Percentiles rank a stretch among this genome's conserved stretches.
phyloP scores from a whole-genome alignment of 2,113 vertebrate species.

The Pleuronectes platessa region DNA sequence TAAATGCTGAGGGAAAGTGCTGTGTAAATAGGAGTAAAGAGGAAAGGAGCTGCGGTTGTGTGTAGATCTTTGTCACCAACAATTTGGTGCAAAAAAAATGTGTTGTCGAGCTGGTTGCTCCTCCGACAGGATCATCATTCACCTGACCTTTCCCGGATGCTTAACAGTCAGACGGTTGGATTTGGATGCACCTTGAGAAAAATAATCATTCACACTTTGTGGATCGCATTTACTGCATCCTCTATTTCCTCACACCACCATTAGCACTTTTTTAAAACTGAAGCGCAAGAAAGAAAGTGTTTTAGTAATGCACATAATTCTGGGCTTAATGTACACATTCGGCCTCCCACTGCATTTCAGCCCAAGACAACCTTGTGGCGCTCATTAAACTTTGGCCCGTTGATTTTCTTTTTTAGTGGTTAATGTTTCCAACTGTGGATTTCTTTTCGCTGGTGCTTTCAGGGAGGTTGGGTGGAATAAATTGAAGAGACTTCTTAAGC shows the following conservation, averaged over 20 bases:
- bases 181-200: slow-evolving; percentile 10
- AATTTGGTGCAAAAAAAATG: slow-evolving; percentile 16
- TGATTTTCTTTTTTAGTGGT: neutral
- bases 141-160: slow-evolving; percentile 36
- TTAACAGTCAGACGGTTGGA: slow-evolving; percentile 1
- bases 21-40: slow-evolving; percentile 4
- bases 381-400: slow-evolving; percentile 11
- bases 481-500: slow-evolving; percentile 31
- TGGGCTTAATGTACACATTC: neutral
- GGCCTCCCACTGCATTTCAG: slow-evolving; percentile 1
- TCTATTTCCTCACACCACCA: slow-evolving; percentile 1
- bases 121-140: slow-evolving; percentile 15
- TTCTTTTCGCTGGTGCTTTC: neutral
- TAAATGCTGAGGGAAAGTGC: slow-evolving; percentile 44
- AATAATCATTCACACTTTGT: slow-evolving; percentile 12
- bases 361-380: slow-evolving; percentile 18
- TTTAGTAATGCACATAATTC: slow-evolving; percentile 15
- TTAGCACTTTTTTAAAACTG: neutral
- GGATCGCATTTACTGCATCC: slow-evolving; percentile 21
- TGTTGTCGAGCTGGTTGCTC: slow-evolving; percentile 13
- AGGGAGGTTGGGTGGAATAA: neutral
- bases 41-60: neutral
- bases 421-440: slow-evolving; percentile 4
- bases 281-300: neutral
- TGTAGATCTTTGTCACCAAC: slow-evolving; percentile 1